Base-by-base conservation (phyloP, 2,888 invertebrate species). In the Chydorus sphaericus region DNA sequence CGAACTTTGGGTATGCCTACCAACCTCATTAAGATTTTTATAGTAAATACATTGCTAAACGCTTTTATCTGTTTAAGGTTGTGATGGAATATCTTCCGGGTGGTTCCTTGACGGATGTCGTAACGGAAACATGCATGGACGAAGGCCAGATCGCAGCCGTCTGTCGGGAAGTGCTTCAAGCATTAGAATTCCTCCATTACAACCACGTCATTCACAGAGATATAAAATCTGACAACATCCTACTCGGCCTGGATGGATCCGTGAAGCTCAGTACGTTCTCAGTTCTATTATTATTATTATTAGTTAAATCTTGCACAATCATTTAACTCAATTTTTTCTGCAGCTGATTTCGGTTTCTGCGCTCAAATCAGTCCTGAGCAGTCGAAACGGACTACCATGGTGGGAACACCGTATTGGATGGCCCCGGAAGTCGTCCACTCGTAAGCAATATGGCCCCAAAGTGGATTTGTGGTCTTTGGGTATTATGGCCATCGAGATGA, bases 401-500 rank as follows among this genome's bases (percentile, higher is more conserved):
- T 99, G 29, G 98, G 97, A 18, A 96, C 93, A 56, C 85, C 97
- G 57, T 93, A 92, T 69, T 91, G 93, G 93, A 80, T 80, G 80
- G 93, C 93, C 38, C 91, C 91, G 1, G 91, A 94, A 63, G 93
- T 96, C 58, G 93, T 96, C n/a, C 39, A 93, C 93, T 59, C 78
- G 97, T 68, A 97, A 97, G 71, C 96, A 94, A 69, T 98, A 99
- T 71, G 98, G 98, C 59, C 97, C 97, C 60, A 98, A 98, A 80
- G 94, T 97, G 60, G 98, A 98, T 69, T 88, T 98, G 58, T 98
- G 98, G 96, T 96, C 96, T 54, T 75, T 98, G 68, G 98, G 98
- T 62, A 98, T 98, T 66, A 98, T 98, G 97, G 97, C 97, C 53
- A 98, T 98, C 67, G 98, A 98, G 77, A 98, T 98, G 98, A 94